Evolutionary conservation across 2,888 invertebrate species (phyloP).

Genomic region (Megastigmus dorsalis): DNA sequence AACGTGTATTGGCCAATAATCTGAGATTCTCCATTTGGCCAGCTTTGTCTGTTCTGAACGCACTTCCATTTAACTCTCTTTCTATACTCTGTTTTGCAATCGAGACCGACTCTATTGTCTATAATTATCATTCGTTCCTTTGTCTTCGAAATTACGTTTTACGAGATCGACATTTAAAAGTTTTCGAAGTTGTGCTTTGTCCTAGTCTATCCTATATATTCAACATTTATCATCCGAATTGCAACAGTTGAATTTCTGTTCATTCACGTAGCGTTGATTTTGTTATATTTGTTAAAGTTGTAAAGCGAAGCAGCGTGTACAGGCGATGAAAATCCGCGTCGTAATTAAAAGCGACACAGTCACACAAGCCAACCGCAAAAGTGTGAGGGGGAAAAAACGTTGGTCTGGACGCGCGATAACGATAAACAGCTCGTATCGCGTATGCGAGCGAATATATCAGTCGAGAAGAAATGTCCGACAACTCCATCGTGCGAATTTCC

Average conservation of each 20-base stretch:
- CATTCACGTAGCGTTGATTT: not conserved
- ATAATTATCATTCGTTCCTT: not conserved
- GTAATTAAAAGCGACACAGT: conserved; percentile 42
- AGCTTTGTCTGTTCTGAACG: not conserved
- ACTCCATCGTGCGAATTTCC: conserved; percentile 18
- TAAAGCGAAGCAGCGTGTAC: not conserved
- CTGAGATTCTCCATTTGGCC: not conserved
- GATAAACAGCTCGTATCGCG: conserved; percentile 37
- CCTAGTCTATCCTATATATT: too few relatives aligned
- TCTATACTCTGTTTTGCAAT: not conserved
- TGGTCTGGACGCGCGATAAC: conserved; percentile 23
- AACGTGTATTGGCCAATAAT: conserved; percentile 1
- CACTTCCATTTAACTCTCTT: not conserved
- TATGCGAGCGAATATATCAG: conserved; percentile 17
- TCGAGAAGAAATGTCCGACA: too few relatives aligned
- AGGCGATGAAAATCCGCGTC: conserved; percentile 16
- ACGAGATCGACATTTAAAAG: not conserved
- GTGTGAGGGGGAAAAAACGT: conserved; percentile 18
- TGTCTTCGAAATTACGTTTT: not conserved
- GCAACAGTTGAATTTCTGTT: not conserved
- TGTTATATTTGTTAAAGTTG: not conserved
- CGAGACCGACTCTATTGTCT: not conserved
- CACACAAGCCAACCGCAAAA: conserved; percentile 7
- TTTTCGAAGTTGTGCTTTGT: not conserved
- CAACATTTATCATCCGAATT: not conserved